These are phyloP conservation scores for Leuctra nigra DNA, from an alignment of 2,888 invertebrate genomes.

Conservation along the genomic window DNA sequence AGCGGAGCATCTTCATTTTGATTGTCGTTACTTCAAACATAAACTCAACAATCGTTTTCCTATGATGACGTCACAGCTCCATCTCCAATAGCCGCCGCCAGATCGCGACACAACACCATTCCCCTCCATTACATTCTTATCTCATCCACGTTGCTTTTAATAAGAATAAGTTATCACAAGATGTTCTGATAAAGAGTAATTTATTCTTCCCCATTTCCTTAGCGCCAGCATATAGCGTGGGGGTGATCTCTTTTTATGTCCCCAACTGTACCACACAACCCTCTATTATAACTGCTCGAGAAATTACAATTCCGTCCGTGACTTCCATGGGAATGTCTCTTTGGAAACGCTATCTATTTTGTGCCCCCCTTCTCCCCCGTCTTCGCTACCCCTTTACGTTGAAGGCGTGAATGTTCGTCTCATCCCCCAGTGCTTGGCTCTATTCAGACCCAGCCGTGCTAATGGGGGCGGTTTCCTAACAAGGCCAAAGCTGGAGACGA, in stretches of 20 bases:
- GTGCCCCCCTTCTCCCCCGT: background rate
- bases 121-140: background rate
- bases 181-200: background rate
- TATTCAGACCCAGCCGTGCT: background rate
- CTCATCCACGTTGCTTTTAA: background rate
- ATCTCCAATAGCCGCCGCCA: too few species aligned
- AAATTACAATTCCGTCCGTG: slow-evolving; percentile 17
- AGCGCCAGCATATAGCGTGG: background rate
- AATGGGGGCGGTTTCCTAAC: slow-evolving; percentile 10
- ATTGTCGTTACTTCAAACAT: background rate
- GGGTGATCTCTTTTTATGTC: slow-evolving; percentile 8
- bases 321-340: slow-evolving; percentile 16
- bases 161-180: slow-evolving; percentile 4
- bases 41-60: background rate
- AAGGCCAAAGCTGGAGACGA: background rate
- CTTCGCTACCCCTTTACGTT: background rate
- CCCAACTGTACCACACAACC: background rate
- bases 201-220: background rate
- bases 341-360: slow-evolving; percentile 9
- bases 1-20: too few species aligned
- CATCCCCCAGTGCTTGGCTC: background rate
- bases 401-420: background rate
- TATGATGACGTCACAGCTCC: background rate
- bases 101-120: background rate
- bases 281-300: slow-evolving; percentile 11